Evolutionary conservation across 2,797 vertebrate species (phyloP).

Genomic region (Odontamblyopus lacepedii): DNA sequence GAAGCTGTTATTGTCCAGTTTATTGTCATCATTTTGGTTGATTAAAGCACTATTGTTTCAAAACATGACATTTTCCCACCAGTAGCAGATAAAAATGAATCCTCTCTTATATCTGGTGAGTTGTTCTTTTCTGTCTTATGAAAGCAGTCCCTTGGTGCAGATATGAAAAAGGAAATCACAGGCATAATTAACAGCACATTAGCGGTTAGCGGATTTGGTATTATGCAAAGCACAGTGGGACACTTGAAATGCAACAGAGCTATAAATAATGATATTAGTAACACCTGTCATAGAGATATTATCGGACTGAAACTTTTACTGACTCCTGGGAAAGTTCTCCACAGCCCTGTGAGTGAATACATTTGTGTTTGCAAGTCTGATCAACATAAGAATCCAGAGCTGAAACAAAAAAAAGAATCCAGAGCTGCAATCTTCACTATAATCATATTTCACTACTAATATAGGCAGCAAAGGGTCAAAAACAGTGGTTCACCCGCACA

Average conservation of each 20-base stretch:
- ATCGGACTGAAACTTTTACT: neutral
- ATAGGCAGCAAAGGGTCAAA: too few relatives aligned
- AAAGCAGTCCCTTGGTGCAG: neutral
- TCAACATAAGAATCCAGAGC: neutral
- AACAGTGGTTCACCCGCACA: too few relatives aligned
- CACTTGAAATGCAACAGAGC: slow-evolving; percentile 16
- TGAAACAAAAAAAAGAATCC: neutral
- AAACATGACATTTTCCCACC: slow-evolving; percentile 7
- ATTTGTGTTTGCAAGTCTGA: neutral
- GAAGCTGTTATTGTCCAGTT: slow-evolving; percentile 39
- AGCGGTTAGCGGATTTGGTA: slow-evolving; percentile 5
- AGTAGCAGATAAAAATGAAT: slow-evolving; percentile 38
- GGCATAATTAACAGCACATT: slow-evolving; percentile 16
- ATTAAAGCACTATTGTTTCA: slow-evolving; percentile 37
- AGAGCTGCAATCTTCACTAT: neutral
- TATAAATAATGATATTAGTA: slow-evolving; percentile 24
- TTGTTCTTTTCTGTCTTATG: neutral
- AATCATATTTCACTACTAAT: too few relatives aligned
- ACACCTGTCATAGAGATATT: slow-evolving; percentile 11
- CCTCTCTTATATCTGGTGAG: slow-evolving; percentile 3
- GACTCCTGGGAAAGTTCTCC: neutral
- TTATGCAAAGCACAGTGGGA: slow-evolving; percentile 1
- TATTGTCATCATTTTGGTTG: slow-evolving; percentile 29
- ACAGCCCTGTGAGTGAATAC: neutral
- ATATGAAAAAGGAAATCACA: neutral